Conservation (phyloP, 1,140 invertebrate genomes). For the honey bee (Apis mellifera) region Amel_HAv3.1 CM009940.2:7715001-7715500, state of each 20-base stretch:
- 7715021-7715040: too few species aligned
- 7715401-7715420: slow-evolving; percentile 50
- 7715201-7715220: slow-evolving; percentile 62
- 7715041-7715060: background rate
- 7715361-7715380: slow-evolving; percentile 37
- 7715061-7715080: slow-evolving; percentile 40
- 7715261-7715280: slow-evolving; percentile 63
- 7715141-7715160: slow-evolving; percentile 62
- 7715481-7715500: slow-evolving; percentile 37
- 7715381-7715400: slow-evolving; percentile 50
- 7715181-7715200: slow-evolving; percentile 66
- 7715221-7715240: slow-evolving; percentile 53
- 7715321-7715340: slow-evolving; percentile 40
- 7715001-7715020: slow-evolving; percentile 12
- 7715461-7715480: background rate
- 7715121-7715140: slow-evolving; percentile 64
- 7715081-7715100: slow-evolving; percentile 30
- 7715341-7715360: slow-evolving; percentile 31
- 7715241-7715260: slow-evolving; percentile 52
- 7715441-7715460: background rate
- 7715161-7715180: slow-evolving; percentile 59
- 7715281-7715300: slow-evolving; percentile 57
- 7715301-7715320: slow-evolving; percentile 46
- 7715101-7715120: slow-evolving; percentile 58
- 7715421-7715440: background rate